Conservation (phyloP, 1,140 invertebrate species). For the Drosophila baimaii region DNA sequence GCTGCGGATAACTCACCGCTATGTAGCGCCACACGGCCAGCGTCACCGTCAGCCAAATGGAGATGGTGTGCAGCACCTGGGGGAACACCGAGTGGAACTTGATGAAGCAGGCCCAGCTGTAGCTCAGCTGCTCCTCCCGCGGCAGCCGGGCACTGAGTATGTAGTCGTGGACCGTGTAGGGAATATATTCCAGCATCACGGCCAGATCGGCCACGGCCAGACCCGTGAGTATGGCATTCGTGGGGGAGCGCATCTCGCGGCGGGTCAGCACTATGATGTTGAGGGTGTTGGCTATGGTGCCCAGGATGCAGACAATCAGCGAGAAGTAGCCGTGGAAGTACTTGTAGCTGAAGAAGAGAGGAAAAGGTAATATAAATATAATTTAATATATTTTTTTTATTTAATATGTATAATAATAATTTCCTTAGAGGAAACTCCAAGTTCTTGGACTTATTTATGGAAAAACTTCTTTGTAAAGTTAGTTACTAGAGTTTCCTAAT, state of each 20-base stretch:
- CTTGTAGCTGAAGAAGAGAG: conserved; percentile 61
- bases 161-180: conserved; percentile 93
- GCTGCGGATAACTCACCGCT: conserved; percentile 92
- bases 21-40: conserved; percentile 97
- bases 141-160: conserved; percentile 85
- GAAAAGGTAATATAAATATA: neutral
- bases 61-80: conserved; percentile 95
- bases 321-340: conserved; percentile 81
- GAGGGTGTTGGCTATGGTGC: conserved; percentile 95
- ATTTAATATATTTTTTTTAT: too few species aligned
- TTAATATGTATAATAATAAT: too few species aligned
- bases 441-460: too few species aligned
- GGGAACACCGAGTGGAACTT: conserved; percentile 93
- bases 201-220: conserved; percentile 96
- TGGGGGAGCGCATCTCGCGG: conserved; percentile 93
- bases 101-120: conserved; percentile 92
- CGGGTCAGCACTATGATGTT: conserved; percentile 97
- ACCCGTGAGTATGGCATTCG: conserved; percentile 94
- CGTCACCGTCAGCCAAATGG: conserved; percentile 95
- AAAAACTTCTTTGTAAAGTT: too few species aligned
- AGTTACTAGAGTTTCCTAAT: too few species aligned
- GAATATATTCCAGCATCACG: conserved; percentile 97
- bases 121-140: conserved; percentile 86
- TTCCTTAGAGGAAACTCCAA: too few species aligned
- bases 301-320: conserved; percentile 92